Conservation (phyloP, 2,888 invertebrate genomes). For the Smittia aterrima region DNA sequence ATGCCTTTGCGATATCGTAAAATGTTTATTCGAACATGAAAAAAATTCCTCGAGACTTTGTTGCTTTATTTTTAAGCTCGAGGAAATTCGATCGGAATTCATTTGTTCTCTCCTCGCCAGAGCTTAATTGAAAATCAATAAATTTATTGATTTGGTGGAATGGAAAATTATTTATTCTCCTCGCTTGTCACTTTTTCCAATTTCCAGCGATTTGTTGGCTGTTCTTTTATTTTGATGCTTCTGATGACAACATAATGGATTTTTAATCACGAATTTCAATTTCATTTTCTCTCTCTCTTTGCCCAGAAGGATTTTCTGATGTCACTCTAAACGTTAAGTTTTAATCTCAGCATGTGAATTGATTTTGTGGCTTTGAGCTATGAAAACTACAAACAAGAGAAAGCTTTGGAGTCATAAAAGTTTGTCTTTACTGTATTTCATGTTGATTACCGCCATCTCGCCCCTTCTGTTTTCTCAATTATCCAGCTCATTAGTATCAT, state of each 20-base stretch:
- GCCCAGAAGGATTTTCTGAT: not conserved
- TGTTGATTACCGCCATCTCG: not conserved
- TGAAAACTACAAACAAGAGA: not conserved
- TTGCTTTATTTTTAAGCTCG: not conserved
- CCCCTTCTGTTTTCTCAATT: slow-evolving; percentile 13
- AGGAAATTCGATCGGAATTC: not conserved
- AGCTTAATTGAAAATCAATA: slow-evolving; percentile 36
- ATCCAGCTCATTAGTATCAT: slow-evolving; percentile 33
- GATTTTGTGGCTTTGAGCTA: not conserved
- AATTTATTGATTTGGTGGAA: slow-evolving; percentile 16
- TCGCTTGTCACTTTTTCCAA: slow-evolving; percentile 9
- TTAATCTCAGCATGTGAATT: not conserved
- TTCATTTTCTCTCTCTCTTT: not conserved
- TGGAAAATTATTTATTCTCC: not conserved
- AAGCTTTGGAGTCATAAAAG: slow-evolving; percentile 5
- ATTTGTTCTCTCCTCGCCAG: not conserved
- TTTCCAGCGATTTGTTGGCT: not conserved
- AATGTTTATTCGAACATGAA: slow-evolving; percentile 20
- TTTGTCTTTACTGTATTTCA: slow-evolving; percentile 1
- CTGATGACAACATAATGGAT: slow-evolving; percentile 11
- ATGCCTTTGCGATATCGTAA: slow-evolving; percentile 11
- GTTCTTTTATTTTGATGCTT: not conserved
- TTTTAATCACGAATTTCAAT: slow-evolving; percentile 15
- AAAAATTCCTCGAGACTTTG: not conserved
- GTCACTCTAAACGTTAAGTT: not conserved